Evolutionary conservation across 1,140 invertebrate species (phyloP).

Genomic region (Chironomus tepperi): DNA sequence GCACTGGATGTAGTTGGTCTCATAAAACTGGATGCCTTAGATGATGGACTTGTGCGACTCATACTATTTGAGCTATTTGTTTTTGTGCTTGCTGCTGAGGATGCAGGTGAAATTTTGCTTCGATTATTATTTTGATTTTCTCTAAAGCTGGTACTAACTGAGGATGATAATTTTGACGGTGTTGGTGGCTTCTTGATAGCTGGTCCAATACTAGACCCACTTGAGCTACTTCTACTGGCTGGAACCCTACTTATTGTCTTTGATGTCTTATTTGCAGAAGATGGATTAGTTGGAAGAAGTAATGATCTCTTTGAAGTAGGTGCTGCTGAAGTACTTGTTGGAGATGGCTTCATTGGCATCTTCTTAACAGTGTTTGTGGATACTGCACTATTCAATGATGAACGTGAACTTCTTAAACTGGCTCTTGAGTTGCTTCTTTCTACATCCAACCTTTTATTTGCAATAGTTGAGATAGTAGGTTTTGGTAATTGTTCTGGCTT

Average conservation of each 20-base stretch:
- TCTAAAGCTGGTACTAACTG: slow-evolving; percentile 36
- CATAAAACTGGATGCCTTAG: slow-evolving; percentile 45
- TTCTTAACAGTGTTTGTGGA: slow-evolving; percentile 70
- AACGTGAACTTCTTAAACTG: slow-evolving; percentile 68
- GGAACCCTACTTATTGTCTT: slow-evolving; percentile 46
- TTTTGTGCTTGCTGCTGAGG: neutral
- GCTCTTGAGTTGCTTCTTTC: slow-evolving; percentile 57
- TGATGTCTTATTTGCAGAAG: slow-evolving; percentile 27
- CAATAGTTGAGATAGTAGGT: neutral
- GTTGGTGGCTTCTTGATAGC: slow-evolving; percentile 32
- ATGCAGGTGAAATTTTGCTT: slow-evolving; percentile 1
- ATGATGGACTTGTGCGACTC: neutral
- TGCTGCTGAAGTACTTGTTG: slow-evolving; percentile 36
- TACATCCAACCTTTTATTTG: slow-evolving; percentile 39
- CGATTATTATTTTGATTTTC: slow-evolving; percentile 30
- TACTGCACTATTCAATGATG: slow-evolving; percentile 69
- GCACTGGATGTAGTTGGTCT: slow-evolving; percentile 43
- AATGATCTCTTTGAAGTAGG: slow-evolving; percentile 15
- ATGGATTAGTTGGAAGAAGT: slow-evolving; percentile 28
- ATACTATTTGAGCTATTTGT: neutral
- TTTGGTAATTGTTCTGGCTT: slow-evolving; percentile 29
- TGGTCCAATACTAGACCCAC: slow-evolving; percentile 50
- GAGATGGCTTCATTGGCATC: slow-evolving; percentile 41
- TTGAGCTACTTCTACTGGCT: slow-evolving; percentile 60
- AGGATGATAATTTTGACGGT: slow-evolving; percentile 27